Evolutionary conservation across 2,888 invertebrate species (phyloP).

Genomic region (Ryuthela nishihirai): DNA sequence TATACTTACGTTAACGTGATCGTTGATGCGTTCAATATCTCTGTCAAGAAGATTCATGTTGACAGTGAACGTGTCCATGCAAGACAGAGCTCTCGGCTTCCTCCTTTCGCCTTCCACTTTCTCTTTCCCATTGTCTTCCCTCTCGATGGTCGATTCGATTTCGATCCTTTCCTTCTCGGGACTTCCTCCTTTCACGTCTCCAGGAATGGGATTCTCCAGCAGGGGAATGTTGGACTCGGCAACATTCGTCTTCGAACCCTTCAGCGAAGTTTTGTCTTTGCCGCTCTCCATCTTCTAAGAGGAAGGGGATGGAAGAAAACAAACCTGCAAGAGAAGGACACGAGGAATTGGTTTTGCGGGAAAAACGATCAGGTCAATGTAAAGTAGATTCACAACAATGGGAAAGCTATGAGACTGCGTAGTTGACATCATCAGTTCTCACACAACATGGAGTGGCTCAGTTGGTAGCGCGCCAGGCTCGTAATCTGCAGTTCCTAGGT

Average conservation of each 20-base stretch:
- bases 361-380: no score
- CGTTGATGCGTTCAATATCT: conserved; percentile 48
- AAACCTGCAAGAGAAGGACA: not conserved
- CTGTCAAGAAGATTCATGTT: conserved; percentile 51
- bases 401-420: no score
- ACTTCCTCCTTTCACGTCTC: conserved; percentile 30
- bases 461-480: no score
- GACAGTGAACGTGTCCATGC: conserved; percentile 45
- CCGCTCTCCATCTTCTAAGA: conserved; percentile 27
- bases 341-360: not conserved
- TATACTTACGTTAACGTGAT: conserved; percentile 46
- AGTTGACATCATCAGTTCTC: no score
- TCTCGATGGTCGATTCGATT: conserved; percentile 42
- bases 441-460: no score
- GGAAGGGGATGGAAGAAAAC: not conserved
- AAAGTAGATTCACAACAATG: no score
- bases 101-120: conserved; percentile 13
- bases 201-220: conserved; percentile 38
- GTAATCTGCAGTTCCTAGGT: no score
- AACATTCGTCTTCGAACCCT: conserved; percentile 45
- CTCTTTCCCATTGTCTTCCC: conserved; percentile 36
- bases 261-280: conserved; percentile 41
- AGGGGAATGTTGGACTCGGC: conserved; percentile 46
- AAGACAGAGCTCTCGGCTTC: conserved; percentile 37
- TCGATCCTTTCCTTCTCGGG: conserved; percentile 45